These are phyloP conservation scores for Trypoxylus dichotomus DNA, from an alignment of 1,140 invertebrate genomes.

Conservation along the genomic window DNA sequence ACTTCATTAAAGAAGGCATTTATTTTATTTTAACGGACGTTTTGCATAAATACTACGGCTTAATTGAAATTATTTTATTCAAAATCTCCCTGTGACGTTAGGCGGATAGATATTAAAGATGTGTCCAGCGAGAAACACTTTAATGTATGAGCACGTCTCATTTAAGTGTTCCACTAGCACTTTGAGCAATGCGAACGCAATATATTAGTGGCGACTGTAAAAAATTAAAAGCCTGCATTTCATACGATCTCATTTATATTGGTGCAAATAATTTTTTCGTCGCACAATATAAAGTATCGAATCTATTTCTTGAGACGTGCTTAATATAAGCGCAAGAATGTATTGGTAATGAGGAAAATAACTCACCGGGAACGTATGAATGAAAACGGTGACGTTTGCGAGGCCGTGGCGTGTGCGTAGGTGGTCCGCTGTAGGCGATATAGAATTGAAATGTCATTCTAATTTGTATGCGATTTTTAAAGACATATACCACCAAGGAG, in stretches of 20 bases:
- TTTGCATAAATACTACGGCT: not conserved
- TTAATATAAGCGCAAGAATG: constrained; percentile 23
- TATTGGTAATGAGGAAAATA: constrained; percentile 27
- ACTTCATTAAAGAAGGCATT: not conserved
- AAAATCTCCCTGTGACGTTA: not conserved
- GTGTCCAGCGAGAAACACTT: not conserved
- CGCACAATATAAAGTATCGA: constrained; percentile 7
- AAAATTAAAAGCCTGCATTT: constrained; percentile 5
- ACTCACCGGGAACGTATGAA: constrained; percentile 25
- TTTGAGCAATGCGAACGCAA: not conserved
- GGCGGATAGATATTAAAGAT: constrained; percentile 22
- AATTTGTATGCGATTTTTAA: constrained; percentile 35
- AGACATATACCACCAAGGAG: constrained; percentile 22
- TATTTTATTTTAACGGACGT: not conserved
- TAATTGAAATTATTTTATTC: not conserved
- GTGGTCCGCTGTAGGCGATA: constrained; percentile 32
- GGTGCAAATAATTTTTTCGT: not conserved
- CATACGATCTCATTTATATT: constrained; percentile 10
- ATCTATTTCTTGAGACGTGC: constrained; percentile 15
- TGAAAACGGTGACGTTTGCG: constrained; percentile 23
- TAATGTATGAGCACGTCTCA: not conserved
- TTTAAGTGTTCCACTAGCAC: not conserved
- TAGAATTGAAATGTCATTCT: constrained; percentile 37
- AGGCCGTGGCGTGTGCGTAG: constrained; percentile 7
- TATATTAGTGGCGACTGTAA: not conserved